A percentile compares a stretch with the other conserved stretches of the same genome.
These are phyloP conservation scores for Crypturellus tataupa DNA, from an alignment of 2,797 vertebrate species.

Conservation along the genomic window DNA sequence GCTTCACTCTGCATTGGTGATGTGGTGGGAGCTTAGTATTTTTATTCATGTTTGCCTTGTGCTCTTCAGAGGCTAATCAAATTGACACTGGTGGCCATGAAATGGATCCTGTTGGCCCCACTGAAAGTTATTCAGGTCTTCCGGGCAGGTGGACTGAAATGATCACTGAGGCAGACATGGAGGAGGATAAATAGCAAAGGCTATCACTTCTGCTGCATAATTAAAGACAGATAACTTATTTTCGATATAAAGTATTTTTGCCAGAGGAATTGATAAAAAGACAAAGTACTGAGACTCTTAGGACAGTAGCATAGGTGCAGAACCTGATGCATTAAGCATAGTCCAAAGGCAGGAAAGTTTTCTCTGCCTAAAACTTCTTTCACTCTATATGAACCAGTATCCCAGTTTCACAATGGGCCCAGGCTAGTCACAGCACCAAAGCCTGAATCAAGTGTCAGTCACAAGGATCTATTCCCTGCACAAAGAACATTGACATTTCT, in stretches of 20 bases:
- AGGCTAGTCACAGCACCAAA: not conserved
- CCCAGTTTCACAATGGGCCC: not conserved
- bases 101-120: not conserved
- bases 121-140: not conserved
- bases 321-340: not conserved
- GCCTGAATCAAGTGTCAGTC: fast-evolving
- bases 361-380: not conserved
- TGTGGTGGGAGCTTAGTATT: not conserved
- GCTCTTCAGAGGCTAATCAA: not conserved
- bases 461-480: not conserved
- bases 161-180: not conserved
- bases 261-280: not conserved
- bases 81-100: not conserved
- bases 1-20: not conserved
- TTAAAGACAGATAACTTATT: not conserved
- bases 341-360: not conserved
- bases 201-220: not conserved
- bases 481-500: not conserved
- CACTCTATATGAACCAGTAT: not conserved
- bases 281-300: not conserved
- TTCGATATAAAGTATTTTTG: not conserved
- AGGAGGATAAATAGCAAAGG: not conserved
- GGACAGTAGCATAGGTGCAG: not conserved
- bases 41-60: not conserved
- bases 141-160: not conserved